Evolutionary conservation across 1,140 invertebrate species (phyloP), one percentile per base, ranked within the genome.

Genomic region (Drosophila rufa): DNA sequence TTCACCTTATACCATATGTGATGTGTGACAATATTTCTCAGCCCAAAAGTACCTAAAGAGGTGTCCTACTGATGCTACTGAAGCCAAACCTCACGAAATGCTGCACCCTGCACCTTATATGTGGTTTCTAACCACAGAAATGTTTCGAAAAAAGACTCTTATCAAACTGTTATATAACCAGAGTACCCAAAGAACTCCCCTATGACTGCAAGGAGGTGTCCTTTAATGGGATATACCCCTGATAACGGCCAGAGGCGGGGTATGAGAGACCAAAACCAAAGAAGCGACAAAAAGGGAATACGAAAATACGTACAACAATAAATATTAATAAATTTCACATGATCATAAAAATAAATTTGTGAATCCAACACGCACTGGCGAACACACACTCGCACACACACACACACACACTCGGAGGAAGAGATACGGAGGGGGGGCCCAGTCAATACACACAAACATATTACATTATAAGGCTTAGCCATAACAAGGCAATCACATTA

Each of bases 281-380:
- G 25, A 36, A 27, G 25, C 27, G 12, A 47, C 53, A 48, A 68
- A 30, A n/a, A 51, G 58, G 47, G 53, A 45, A 59, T 77, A 67
- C 74, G 7, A 60, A 69, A 77, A 78, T 70, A 76, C 74, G 73
- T 89, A 90, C 85, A 79, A 89, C 85, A 89, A 89, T 89, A 89
- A 89, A 89, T 89, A 89, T 89, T 89, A 90, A 89, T 89, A 89
- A 89, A 89, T 89, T 89, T 89, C 85, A 90, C 85, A 89, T 89
- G 85, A 89, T 90, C 85, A 90, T 89, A 89, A 89, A 89, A 89
- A 89, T 89, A 84, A 89, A 89, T 90, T 89, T 89, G 85, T 90
- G 85, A 90, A 89, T 89, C 84, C 78, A 83, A 75, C 81, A 78
- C 83, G 62, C 64, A 80, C 64, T 69, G 67, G 61, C 47, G 46